Percentiles rank a stretch among this genome's conserved stretches.
These are phyloP conservation scores for Piprites chloris DNA, from an alignment of 2,113 vertebrate species.

Conservation along the genomic window DNA sequence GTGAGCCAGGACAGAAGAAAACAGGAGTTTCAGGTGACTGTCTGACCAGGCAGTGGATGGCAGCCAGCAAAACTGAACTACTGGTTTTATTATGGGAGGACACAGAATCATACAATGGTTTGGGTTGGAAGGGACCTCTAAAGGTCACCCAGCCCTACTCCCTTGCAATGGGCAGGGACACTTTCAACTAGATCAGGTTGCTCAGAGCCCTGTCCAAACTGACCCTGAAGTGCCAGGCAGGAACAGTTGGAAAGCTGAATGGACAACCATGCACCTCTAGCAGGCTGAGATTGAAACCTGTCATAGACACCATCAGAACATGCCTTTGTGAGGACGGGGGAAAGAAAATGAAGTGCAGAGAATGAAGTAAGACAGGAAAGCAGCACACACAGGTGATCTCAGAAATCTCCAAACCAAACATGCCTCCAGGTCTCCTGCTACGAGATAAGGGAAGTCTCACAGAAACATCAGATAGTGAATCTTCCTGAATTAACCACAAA, in stretches of 20 bases:
- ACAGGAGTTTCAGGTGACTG: background rate
- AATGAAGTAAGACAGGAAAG: background rate
- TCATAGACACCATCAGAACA: background rate
- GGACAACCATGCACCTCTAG: background rate
- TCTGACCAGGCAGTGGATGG: background rate
- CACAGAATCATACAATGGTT: background rate
- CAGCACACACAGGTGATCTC: background rate
- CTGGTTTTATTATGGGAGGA: background rate
- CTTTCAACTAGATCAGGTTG: background rate
- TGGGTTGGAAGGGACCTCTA: background rate
- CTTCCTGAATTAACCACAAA: background rate
- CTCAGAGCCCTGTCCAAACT: background rate
- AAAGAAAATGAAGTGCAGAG: background rate
- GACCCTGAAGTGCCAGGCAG: background rate
- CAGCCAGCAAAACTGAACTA: background rate
- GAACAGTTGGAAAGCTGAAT: background rate
- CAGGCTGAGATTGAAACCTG: background rate
- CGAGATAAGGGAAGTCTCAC: background rate
- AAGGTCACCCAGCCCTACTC: background rate
- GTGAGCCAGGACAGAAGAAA: background rate
- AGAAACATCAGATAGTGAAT: background rate
- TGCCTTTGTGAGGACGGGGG: background rate
- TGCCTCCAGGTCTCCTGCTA: background rate
- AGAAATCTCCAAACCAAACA: background rate
- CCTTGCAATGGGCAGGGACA: background rate